Base-by-base conservation (phyloP, 2,797 vertebrate species). In the Thalassophryne amazonica region DNA sequence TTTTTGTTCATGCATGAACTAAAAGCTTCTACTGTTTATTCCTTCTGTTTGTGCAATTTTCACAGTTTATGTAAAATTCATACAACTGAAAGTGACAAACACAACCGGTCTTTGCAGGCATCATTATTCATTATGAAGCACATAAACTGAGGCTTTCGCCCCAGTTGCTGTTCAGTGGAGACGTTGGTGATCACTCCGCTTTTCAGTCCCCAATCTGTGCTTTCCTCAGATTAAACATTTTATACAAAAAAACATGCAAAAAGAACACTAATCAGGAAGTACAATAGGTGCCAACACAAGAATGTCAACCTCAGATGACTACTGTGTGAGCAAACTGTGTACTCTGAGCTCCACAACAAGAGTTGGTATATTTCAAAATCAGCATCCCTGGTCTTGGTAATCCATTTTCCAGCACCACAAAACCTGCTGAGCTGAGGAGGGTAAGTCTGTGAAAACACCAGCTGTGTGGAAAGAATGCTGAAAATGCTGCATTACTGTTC, bases 81-180 rank as follows among this genome's bases (percentile, higher is more conserved):
- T 11, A 9, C 1, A 7, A 11, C 9, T 8, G 5, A 22, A 25
- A n/a, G 3, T 12, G 6, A 30, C 14, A 31, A n/a, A n/a, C n/a
- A n/a, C n/a, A 38, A 30, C 18, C 33, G 43, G 14, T 10, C n/a
- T 7, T 13, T 47, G 9, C 31, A 20, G 73, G 68, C 67, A 51
- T 80, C 78, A 80, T 35, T 10, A 3, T 64, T 74, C 52, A 57
- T 57, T 58, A 60, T 54, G 83, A 73, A 79, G 68, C 54, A 51
- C 71, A 76, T 82, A 56, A 74, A 60, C 31, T n/a, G 14, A 60
- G 15, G 23, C 24, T 58, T 61, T 68, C 60, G 35, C 48, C 31
- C 21, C 14, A 6, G 49, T 35, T 58, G 23, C 60, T 7, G 4
- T 60, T 59, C 22, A 22, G 25, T 8, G 9, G 66, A 14, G 78